Conservation (phyloP, 2,797 vertebrate species). For the Tinamus major region DNA sequence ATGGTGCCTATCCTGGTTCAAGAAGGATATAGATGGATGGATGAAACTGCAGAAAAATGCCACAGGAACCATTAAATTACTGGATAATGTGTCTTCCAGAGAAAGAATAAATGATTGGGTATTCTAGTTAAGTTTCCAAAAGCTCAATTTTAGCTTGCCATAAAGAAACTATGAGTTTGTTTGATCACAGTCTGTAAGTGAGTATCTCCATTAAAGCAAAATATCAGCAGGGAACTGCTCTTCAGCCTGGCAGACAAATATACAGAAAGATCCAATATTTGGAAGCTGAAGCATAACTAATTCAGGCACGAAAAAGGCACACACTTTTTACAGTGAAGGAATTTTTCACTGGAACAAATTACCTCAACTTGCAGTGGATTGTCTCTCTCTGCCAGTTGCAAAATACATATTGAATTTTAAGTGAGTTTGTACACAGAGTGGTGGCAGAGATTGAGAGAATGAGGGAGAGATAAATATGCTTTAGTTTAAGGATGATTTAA, state of each 20-base stretch:
- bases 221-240: not conserved
- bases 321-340: not conserved
- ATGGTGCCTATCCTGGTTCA: not conserved
- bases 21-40: rapidly evolving
- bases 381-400: not conserved
- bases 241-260: not conserved
- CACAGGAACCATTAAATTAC: not conserved
- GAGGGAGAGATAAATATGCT: not conserved
- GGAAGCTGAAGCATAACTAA: not conserved
- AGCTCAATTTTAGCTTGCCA: not conserved
- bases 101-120: not conserved
- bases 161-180: not conserved
- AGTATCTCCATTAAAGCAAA: not conserved
- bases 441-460: not conserved
- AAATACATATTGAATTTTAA: not conserved
- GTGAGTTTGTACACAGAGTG: not conserved
- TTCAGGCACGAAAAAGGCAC: not conserved
- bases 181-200: not conserved
- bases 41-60: not conserved
- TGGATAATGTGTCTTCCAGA: not conserved
- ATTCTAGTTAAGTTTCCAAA: not conserved
- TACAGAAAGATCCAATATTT: not conserved
- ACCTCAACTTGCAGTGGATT: not conserved
- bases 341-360: not conserved
- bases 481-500: not conserved